A percentile compares a stretch with the other conserved stretches of the same genome.
Conservation (phyloP, 2,113 vertebrate species). For the Neogobius melanostomus region DNA sequence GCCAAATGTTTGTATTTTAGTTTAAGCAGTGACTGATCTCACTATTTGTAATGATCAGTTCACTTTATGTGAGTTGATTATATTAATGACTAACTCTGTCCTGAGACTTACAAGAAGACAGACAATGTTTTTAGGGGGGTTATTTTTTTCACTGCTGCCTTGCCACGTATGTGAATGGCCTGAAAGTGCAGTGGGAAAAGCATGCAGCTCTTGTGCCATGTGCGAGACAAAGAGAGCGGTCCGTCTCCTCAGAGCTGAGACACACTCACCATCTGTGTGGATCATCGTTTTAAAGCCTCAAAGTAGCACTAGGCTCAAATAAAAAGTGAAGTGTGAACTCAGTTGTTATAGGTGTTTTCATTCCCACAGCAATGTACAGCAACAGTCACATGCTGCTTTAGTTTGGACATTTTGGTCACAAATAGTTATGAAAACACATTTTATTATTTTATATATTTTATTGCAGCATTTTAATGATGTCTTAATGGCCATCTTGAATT, state of each 20-base stretch:
- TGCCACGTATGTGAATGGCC: slow-evolving; percentile 73
- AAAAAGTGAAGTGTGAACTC: slow-evolving; percentile 73
- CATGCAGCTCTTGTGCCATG: slow-evolving; percentile 67
- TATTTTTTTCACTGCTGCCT: slow-evolving; percentile 47
- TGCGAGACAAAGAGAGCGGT: slow-evolving; percentile 77
- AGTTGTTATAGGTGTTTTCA: slow-evolving; percentile 66
- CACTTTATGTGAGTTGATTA: no score
- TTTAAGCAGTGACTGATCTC: no score
- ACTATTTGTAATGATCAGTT: no score
- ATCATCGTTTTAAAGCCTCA: slow-evolving; percentile 60
- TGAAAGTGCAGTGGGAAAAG: slow-evolving; percentile 67
- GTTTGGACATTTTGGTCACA: slow-evolving; percentile 45
- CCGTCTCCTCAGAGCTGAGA: slow-evolving; percentile 72
- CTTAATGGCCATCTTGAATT: no score
- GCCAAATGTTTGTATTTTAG: no score
- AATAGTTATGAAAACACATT: slow-evolving; percentile 32
- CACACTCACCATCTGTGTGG: slow-evolving; percentile 76
- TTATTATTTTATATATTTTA: no score
- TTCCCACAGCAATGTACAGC: slow-evolving; percentile 44
- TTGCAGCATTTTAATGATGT: no score
- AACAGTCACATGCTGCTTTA: slow-evolving; percentile 36
- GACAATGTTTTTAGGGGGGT: no score
- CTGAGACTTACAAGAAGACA: no score
- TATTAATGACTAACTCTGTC: no score
- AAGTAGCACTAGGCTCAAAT: slow-evolving; percentile 64